Conservation (phyloP, 2,888 invertebrate genomes). For the Chalcosyrphus nemorum region DNA sequence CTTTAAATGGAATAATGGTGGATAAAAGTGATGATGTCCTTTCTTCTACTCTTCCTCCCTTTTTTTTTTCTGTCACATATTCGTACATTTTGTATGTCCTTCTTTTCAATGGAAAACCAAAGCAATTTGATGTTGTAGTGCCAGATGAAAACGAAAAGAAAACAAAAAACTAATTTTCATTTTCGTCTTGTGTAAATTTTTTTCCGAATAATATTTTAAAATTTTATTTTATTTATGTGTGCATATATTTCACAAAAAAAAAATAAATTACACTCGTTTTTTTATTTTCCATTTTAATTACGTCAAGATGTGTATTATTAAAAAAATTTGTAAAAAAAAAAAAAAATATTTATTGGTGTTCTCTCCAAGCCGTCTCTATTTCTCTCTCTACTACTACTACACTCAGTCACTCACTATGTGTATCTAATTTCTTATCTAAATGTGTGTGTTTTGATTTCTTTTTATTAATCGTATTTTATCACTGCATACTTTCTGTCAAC, state of each 20-base stretch:
- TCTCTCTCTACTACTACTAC: slow-evolving; percentile 58
- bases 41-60: slow-evolving; percentile 13
- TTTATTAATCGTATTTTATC: no score
- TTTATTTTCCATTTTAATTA: not conserved
- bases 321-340: not conserved
- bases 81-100: not conserved
- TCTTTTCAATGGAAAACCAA: not conserved
- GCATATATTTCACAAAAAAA: slow-evolving; percentile 5
- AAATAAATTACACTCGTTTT: not conserved
- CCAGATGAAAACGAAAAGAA: not conserved
- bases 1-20: slow-evolving; percentile 27
- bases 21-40: slow-evolving; percentile 31
- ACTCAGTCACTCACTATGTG: slow-evolving; percentile 60
- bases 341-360: slow-evolving; percentile 39
- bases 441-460: slow-evolving; percentile 22
- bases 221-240: not conserved
- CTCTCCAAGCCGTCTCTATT: slow-evolving; percentile 68
- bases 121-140: slow-evolving; percentile 35
- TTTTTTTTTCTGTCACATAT: slow-evolving; percentile 13
- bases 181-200: slow-evolving; percentile 14
- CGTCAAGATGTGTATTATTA: slow-evolving; percentile 22
- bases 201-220: not conserved
- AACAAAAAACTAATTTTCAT: not conserved
- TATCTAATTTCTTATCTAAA: slow-evolving; percentile 8
- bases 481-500: slow-evolving; percentile 36